phyloP scores from a whole-genome alignment of 2,888 invertebrate genomes.

The Andrena marginata region DNA sequence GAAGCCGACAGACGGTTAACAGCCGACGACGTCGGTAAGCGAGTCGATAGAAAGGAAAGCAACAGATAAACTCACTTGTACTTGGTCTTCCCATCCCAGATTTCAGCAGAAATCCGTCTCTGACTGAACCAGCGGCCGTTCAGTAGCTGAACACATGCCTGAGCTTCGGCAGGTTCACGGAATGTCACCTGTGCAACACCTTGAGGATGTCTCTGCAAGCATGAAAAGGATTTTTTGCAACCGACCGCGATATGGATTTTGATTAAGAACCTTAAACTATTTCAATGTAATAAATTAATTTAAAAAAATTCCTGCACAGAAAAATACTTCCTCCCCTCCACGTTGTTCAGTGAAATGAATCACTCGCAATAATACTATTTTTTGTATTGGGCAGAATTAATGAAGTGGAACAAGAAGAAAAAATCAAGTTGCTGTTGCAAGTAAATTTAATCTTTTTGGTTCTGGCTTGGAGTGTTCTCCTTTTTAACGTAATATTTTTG shows the following conservation, averaged over 20 bases:
- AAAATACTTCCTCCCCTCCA: no score
- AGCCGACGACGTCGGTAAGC: slow-evolving; percentile 23
- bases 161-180: slow-evolving; percentile 95
- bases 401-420: no score
- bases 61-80: slow-evolving; percentile 87
- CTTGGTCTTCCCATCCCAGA: slow-evolving; percentile 98
- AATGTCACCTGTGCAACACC: slow-evolving; percentile 97
- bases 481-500: background rate
- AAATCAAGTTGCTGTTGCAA: no score
- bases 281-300: no score
- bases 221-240: background rate
- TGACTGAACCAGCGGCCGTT: slow-evolving; percentile 97
- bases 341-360: no score
- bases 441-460: background rate
- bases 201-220: slow-evolving; percentile 92
- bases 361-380: no score
- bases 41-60: slow-evolving; percentile 7
- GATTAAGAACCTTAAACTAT: no score
- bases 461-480: background rate
- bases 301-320: background rate
- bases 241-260: background rate
- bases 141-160: slow-evolving; percentile 94
- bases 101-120: slow-evolving; percentile 93
- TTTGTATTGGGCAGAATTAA: no score
- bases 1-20: slow-evolving; percentile 2